A percentile compares a stretch with the other conserved stretches of the same genome.
These are phyloP conservation scores for Pachypanchax playfairii DNA, from an alignment of 2,113 vertebrate species.

Conservation along the genomic window DNA sequence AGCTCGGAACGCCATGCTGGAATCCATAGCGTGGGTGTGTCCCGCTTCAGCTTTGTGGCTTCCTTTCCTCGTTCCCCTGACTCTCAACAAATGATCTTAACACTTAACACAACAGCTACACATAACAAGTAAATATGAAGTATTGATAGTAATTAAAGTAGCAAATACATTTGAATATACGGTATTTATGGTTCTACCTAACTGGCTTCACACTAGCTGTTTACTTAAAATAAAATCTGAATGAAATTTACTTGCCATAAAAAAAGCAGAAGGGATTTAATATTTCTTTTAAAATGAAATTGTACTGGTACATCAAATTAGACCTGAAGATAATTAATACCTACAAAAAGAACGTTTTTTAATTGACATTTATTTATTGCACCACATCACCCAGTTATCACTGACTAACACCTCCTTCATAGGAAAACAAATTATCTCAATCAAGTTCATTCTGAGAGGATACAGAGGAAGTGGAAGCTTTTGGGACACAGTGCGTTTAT, in stretches of 20 bases:
- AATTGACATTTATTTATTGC: not conserved
- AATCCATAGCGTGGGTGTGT: conserved; percentile 55
- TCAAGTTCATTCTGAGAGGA: conserved; percentile 27
- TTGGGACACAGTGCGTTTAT: conserved; percentile 55
- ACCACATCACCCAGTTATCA: not conserved
- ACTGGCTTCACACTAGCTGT: not conserved
- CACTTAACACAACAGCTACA: not conserved
- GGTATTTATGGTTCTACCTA: conserved; percentile 1
- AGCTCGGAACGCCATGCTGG: conserved; percentile 64
- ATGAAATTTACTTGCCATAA: no score
- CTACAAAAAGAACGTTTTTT: no score
- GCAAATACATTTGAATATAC: not conserved
- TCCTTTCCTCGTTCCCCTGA: conserved; percentile 55
- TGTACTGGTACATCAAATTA: no score
- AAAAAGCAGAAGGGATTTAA: no score
- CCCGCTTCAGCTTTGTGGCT: conserved; percentile 48
- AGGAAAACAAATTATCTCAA: not conserved
- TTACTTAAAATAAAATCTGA: no score
- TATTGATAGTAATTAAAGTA: no score
- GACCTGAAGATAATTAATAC: no score
- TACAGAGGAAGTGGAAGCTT: conserved; percentile 58
- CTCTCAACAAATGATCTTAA: conserved; percentile 16
- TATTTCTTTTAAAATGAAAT: no score
- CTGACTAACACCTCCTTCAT: not conserved
- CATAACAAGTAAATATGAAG: no score